Conservation (phyloP, 2,797 vertebrate genomes). For the Saxicola maurus region DNA sequence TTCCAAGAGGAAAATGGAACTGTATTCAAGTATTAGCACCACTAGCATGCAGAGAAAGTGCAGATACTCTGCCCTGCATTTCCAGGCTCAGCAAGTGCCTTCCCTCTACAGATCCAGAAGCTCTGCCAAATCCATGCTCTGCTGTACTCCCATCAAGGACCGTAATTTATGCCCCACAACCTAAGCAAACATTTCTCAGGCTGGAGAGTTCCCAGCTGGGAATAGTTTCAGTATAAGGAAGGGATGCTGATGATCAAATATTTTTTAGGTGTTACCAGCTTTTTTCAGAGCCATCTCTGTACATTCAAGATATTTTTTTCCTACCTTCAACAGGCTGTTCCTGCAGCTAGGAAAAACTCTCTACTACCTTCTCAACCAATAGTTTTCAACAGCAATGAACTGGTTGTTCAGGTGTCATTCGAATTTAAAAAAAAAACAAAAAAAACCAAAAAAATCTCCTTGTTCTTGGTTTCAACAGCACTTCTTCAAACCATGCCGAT, state of each 20-base stretch:
- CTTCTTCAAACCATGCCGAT: not conserved
- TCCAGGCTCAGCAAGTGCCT: not conserved
- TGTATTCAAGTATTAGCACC: not conserved
- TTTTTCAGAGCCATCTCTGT: not conserved
- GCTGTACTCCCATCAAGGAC: not conserved
- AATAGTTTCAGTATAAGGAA: not conserved
- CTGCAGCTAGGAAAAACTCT: not conserved
- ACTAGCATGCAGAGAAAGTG: accelerated
- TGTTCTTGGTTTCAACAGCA: not conserved
- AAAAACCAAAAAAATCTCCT: not conserved
- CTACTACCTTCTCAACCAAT: not conserved
- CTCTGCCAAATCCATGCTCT: not conserved
- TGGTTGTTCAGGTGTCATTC: not conserved
- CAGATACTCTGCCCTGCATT: not conserved
- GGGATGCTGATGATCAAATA: not conserved
- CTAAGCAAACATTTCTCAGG: not conserved
- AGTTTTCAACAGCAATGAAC: not conserved
- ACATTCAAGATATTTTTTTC: not conserved
- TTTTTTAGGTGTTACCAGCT: not conserved
- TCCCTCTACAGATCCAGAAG: not conserved
- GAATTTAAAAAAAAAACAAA: not conserved
- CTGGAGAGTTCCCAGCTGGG: not conserved
- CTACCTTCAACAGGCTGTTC: not conserved
- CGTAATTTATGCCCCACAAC: not conserved
- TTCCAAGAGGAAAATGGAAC: not conserved